A percentile compares a stretch with the other conserved stretches of the same genome.
Conservation (phyloP, 2,113 vertebrate genomes). For the Notothenia rossii region DNA sequence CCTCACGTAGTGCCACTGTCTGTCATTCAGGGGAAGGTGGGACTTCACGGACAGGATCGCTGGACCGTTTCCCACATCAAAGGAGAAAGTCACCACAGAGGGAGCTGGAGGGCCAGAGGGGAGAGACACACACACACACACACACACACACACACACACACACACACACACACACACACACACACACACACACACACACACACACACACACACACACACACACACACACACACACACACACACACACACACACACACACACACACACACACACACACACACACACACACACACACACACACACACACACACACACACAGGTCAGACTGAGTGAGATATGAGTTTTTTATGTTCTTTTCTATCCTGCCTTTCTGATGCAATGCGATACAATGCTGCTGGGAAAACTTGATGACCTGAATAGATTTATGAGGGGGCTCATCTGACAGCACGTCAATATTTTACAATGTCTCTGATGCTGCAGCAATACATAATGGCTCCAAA, state of each 20-base stretch:
- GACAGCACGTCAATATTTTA: conserved; percentile 79
- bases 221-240: conserved; percentile 21
- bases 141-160: conserved; percentile 31
- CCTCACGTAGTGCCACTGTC: conserved; percentile 94
- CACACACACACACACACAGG: conserved; percentile 20
- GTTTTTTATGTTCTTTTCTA: conserved; percentile 37
- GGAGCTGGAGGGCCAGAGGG: conserved; percentile 85
- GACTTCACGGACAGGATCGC: conserved; percentile 87
- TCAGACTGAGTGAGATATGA: conserved; percentile 60
- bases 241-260: conserved; percentile 29
- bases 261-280: conserved; percentile 31
- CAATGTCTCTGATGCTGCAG: conserved; percentile 51
- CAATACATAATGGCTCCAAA: conserved; percentile 52
- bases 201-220: conserved; percentile 14
- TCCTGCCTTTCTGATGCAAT: conserved; percentile 71
- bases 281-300: conserved; percentile 9
- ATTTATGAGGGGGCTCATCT: conserved; percentile 64
- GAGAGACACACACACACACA: conserved; percentile 3
- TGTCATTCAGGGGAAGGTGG: conserved; percentile 90
- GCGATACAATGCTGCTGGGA: conserved; percentile 69
- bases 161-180: conserved; percentile 3
- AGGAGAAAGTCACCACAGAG: conserved; percentile 90
- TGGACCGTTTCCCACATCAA: conserved; percentile 94
- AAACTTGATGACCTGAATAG: conserved; percentile 71
- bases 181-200: conserved; percentile 8